These are phyloP conservation scores for Watsonalla binaria DNA, from an alignment of 2,888 invertebrate species.

Conservation along the genomic window DNA sequence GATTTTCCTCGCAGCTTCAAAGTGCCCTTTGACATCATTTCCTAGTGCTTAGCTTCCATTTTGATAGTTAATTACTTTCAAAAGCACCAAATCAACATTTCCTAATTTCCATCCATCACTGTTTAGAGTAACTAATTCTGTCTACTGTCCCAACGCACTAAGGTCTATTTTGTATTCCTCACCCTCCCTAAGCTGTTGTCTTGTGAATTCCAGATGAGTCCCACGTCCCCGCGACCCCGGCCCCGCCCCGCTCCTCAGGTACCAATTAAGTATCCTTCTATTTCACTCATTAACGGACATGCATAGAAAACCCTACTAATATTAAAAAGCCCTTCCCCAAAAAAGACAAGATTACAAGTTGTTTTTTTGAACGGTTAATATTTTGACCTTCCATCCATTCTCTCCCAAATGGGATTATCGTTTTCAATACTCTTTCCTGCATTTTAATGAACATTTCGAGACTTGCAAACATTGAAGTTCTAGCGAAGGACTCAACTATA, in stretches of 20 bases:
- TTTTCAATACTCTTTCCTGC: too few species aligned
- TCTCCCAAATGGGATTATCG: too few species aligned
- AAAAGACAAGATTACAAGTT: neutral
- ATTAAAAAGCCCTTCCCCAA: neutral
- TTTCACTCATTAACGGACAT: constrained; percentile 24
- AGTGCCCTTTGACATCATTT: too few species aligned
- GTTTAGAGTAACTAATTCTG: constrained; percentile 5
- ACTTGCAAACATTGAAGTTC: too few species aligned
- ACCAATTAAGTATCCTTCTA: constrained; percentile 49
- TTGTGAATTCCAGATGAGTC: constrained; percentile 79
- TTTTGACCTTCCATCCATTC: neutral
- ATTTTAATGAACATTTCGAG: too few species aligned
- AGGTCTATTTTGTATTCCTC: constrained; percentile 44
- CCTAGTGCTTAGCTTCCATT: too few species aligned
- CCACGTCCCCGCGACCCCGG: constrained; percentile 73
- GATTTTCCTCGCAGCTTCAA: too few species aligned
- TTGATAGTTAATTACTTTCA: too few species aligned
- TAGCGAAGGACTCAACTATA: too few species aligned
- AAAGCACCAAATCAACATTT: neutral
- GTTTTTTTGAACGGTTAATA: constrained; percentile 21
- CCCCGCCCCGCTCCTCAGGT: constrained; percentile 78
- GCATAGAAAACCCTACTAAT: neutral
- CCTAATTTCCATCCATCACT: constrained; percentile 10
- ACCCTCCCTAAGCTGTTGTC: constrained; percentile 69
- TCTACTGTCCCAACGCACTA: constrained; percentile 22